These are phyloP conservation scores for Gonioctena quinquepunctata DNA, from an alignment of 1,140 invertebrate genomes.

Conservation along the genomic window DNA sequence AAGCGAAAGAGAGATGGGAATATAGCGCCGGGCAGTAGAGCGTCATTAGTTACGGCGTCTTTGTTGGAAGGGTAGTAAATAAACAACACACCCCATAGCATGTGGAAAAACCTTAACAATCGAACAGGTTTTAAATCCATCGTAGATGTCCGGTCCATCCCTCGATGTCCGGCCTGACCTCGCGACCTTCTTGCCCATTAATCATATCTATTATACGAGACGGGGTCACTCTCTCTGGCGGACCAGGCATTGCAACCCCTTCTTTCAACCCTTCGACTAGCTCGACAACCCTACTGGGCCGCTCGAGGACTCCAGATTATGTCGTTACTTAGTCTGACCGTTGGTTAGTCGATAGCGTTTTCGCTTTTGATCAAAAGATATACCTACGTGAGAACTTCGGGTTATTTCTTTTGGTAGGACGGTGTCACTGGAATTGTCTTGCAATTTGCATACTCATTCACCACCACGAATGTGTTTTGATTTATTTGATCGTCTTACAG, in stretches of 20 bases:
- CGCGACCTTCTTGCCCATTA: constrained; percentile 46
- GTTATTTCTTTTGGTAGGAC: constrained; percentile 30
- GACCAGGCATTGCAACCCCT: not conserved
- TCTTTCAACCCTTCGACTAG: constrained; percentile 2
- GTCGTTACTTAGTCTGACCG: constrained; percentile 50
- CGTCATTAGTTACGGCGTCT: constrained; percentile 44
- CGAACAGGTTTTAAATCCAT: constrained; percentile 37
- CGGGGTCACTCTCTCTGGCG: constrained; percentile 28
- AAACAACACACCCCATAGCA: constrained; percentile 43
- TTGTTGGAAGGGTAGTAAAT: constrained; percentile 44
- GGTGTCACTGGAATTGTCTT: constrained; percentile 34
- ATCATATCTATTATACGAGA: constrained; percentile 51
- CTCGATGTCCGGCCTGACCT: constrained; percentile 48
- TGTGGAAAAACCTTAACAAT: constrained; percentile 37
- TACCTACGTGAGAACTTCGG: constrained; percentile 44
- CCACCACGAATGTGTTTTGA: constrained; percentile 38
- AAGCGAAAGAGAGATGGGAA: not conserved
- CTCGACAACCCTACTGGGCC: constrained; percentile 13
- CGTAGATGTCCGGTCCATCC: constrained; percentile 38
- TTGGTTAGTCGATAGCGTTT: constrained; percentile 34
- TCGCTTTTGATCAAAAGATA: constrained; percentile 35
- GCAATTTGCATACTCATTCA: constrained; percentile 42
- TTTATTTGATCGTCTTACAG: constrained; percentile 34
- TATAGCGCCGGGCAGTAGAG: constrained; percentile 3
- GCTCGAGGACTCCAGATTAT: constrained; percentile 43